phyloP scores from a whole-genome alignment of 2,113 vertebrate species.

The Tragelaphus strepsiceros region DNA sequence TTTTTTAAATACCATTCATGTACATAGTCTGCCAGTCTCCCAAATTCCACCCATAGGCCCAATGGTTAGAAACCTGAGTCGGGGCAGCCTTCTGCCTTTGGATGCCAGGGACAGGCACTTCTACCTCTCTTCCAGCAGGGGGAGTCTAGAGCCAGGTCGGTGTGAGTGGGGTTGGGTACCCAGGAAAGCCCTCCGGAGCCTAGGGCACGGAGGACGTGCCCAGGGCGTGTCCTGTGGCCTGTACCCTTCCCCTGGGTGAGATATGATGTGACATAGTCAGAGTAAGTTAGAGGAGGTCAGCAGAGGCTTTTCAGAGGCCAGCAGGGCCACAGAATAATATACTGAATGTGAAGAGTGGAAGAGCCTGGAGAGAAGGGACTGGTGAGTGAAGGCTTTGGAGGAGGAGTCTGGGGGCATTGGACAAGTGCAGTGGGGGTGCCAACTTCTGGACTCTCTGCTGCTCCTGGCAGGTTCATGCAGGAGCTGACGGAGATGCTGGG shows the following conservation, averaged over 20 bases:
- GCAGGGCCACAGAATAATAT: background rate
- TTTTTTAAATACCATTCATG: background rate
- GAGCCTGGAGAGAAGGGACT: background rate
- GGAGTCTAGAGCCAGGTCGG: background rate
- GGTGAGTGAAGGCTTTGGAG: background rate
- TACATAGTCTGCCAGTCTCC: background rate
- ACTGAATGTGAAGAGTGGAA: background rate
- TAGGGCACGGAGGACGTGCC: too few species aligned
- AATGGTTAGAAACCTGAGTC: background rate
- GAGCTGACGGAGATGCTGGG: constrained; percentile 98
- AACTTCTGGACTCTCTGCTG: background rate
- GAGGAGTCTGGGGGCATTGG: background rate
- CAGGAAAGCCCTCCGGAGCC: background rate
- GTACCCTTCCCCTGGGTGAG: background rate
- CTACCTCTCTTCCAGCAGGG: constrained; percentile 28
- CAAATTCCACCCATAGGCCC: background rate
- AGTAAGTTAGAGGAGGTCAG: background rate
- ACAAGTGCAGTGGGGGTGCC: accelerated
- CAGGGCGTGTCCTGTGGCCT: background rate
- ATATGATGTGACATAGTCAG: background rate
- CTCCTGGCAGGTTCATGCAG: constrained; percentile 92
- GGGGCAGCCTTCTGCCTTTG: background rate
- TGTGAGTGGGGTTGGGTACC: too few species aligned
- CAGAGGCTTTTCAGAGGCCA: background rate
- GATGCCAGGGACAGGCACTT: background rate